phyloP scores from a whole-genome alignment of 2,888 invertebrate species.

The Ceramica pisi region DNA sequence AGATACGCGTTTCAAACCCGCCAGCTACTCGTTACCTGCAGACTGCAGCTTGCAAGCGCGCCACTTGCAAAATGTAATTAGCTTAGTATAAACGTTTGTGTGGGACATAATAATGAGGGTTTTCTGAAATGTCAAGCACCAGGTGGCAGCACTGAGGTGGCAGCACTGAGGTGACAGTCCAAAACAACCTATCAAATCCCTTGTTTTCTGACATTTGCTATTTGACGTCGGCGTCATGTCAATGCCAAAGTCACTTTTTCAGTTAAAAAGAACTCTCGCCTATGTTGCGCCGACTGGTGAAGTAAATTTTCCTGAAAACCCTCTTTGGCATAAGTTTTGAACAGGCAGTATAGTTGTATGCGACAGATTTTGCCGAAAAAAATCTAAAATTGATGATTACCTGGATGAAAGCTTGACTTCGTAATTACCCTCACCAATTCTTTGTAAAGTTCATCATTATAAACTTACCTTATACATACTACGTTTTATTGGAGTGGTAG shows the following conservation, averaged over 20 bases:
- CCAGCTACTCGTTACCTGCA: neutral
- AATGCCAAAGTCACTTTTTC: no score
- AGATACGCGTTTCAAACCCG: neutral
- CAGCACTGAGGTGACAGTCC: no score
- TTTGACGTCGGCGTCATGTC: no score
- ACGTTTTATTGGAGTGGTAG: constrained; percentile 21
- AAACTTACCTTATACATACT: constrained; percentile 30
- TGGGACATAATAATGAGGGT: neutral
- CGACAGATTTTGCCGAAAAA: constrained; percentile 12
- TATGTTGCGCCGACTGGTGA: no score
- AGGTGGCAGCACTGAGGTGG: no score
- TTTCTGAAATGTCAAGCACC: no score
- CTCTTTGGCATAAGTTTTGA: constrained; percentile 25
- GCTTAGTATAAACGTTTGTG: constrained; percentile 21
- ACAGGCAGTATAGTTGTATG: constrained; percentile 8
- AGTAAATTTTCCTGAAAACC: no score
- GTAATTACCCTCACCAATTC: constrained; percentile 24
- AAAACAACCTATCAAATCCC: no score
- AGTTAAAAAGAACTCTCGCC: no score
- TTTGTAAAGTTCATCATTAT: constrained; percentile 27
- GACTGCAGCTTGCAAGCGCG: constrained; percentile 10
- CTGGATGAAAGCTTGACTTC: constrained; percentile 24
- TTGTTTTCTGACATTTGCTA: no score
- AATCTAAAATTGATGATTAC: constrained; percentile 20
- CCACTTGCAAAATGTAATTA: constrained; percentile 29